A percentile compares a stretch with the other conserved stretches of the same genome.
Conservation (phyloP, 2,888 invertebrate genomes). For the Drosophila longiperda region DNA sequence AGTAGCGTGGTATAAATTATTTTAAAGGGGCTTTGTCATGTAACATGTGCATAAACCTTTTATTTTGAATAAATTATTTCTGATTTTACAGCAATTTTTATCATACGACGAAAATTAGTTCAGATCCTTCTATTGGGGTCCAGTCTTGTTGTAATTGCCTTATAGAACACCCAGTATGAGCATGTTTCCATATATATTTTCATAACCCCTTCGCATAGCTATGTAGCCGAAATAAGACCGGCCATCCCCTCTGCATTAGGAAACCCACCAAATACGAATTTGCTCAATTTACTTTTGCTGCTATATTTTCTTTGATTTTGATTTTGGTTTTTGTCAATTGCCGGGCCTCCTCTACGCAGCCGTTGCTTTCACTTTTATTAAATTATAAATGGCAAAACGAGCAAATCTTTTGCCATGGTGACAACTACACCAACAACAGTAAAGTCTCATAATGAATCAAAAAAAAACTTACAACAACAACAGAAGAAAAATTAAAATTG, state of each 20-base stretch:
- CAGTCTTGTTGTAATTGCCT: background rate
- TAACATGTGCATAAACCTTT: background rate
- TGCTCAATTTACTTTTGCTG: conserved; percentile 30
- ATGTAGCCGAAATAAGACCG: conserved; percentile 6
- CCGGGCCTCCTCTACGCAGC: conserved; percentile 63
- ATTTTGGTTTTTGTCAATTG: conserved; percentile 63
- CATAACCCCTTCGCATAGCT: conserved; percentile 13
- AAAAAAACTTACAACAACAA: conserved; percentile 18
- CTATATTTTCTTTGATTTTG: conserved; percentile 15
- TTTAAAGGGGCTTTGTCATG: background rate
- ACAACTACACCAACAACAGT: conserved; percentile 50
- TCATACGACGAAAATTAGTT: background rate
- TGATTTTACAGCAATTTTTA: background rate
- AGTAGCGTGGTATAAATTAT: background rate
- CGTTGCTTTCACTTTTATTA: conserved; percentile 71
- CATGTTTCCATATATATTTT: conserved; percentile 17
- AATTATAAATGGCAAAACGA: conserved; percentile 54
- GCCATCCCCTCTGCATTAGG: conserved; percentile 50
- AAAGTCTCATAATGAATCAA: conserved; percentile 41
- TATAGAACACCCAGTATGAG: conserved; percentile 28
- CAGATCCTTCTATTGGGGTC: background rate
- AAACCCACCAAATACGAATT: conserved; percentile 46
- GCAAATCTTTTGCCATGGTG: conserved; percentile 70
- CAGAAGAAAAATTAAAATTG: conserved; percentile 48
- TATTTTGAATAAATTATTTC: background rate